Evolutionary conservation across 2,797 vertebrate genomes (phyloP), one percentile per base, ranked within the genome.

Genomic region (Myotis pilosus): DNA sequence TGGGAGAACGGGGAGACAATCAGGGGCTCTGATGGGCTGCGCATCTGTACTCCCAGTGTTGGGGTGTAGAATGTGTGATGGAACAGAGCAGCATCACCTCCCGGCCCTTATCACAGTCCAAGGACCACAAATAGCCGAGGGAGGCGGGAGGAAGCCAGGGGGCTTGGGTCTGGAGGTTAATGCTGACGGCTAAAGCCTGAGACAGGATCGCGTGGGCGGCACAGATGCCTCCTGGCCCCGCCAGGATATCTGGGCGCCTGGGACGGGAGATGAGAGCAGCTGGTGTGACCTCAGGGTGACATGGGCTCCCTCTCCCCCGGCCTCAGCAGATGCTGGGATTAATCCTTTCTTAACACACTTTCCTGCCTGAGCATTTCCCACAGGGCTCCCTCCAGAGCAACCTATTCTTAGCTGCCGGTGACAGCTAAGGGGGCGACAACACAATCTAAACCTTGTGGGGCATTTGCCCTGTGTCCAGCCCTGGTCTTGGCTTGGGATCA

Each of bases 31-130:
- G 33, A 88, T 53, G 86, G 78, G 36, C 38, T 30, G 30, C 19
- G 28, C 69, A 62, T 87, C 91, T 89, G 84, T 71, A 76, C 3
- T 86, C 38, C 82, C n/a, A 33, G 79, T 87, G 71, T 91, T 92
- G 0, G 1, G 28, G 69, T 55, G 36, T 10, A 85, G 74, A 79
- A 78, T 3, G 17, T 78, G 49, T 44, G 53, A 25, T 1, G 28
- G 82, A 75, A 92, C 41, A 81, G 75, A 28, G n/a, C 44, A 5
- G 41, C 22, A 3, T 66, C 36, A 11, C 78, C 81, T 78, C 90
- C 7, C 0, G 22, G 2, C 47, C 30, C 85, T 62, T 68, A 22
- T 17, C 44, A 12, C 20, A 25, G 17, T 9, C 60, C 25, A 0
- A 64, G 78, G 74, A 64, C 74, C 75, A 60, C 91, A 83, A 55